Evolutionary conservation across 1,140 invertebrate species (phyloP).

Genomic region (Brachionus rotundiformis): DNA sequence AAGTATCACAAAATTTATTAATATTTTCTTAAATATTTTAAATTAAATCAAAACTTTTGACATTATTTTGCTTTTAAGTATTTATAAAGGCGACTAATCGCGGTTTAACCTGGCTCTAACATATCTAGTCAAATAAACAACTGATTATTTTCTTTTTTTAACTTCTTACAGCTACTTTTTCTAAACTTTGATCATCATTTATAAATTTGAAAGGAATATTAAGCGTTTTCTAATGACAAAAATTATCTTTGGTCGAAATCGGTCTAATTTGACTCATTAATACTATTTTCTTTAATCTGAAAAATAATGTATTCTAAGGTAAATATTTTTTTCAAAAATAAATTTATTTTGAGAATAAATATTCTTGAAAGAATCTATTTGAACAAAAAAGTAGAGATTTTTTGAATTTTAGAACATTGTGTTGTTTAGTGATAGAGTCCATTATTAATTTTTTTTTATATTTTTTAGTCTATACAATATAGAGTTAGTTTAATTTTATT

Average conservation of each 20-base stretch:
- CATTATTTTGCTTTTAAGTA: slow-evolving; percentile 3
- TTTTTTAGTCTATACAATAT: background rate
- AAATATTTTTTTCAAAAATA: background rate
- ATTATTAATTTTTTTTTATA: background rate
- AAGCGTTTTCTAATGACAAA: no score
- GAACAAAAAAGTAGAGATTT: background rate
- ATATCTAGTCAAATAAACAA: background rate
- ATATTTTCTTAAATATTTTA: background rate
- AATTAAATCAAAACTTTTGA: background rate
- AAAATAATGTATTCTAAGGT: background rate
- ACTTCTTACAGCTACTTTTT: background rate
- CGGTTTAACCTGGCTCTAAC: slow-evolving; percentile 2
- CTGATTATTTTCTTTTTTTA: background rate
- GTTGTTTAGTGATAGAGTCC: background rate
- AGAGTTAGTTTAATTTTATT: background rate
- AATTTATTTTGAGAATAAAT: background rate
- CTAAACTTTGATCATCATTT: no score
- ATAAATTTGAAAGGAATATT: no score
- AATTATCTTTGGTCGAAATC: background rate
- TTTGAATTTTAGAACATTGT: background rate
- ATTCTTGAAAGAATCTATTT: background rate
- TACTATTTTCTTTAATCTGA: background rate
- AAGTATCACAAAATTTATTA: background rate
- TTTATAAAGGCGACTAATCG: background rate
- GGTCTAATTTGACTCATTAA: background rate